Conservation (phyloP, 2,113 vertebrate genomes). For the Ceyx melanurus region DNA sequence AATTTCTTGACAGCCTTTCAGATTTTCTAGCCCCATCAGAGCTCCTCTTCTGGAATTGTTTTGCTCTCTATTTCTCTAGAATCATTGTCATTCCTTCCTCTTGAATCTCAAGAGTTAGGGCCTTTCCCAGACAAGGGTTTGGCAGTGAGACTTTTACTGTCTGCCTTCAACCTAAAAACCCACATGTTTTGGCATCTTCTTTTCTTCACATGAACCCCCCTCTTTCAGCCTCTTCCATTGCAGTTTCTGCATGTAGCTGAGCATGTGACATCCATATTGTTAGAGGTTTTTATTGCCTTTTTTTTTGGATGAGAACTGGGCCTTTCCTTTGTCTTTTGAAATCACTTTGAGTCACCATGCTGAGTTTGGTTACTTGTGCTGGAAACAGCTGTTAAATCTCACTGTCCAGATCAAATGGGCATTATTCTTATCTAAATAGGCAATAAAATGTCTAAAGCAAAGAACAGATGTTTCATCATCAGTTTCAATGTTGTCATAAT, state of each 20-base stretch:
- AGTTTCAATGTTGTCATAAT: not conserved
- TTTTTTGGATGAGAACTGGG: not conserved
- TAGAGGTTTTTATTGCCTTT: not conserved
- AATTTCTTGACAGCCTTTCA: not conserved
- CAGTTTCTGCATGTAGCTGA: not conserved
- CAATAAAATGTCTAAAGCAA: not conserved
- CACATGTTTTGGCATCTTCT: not conserved
- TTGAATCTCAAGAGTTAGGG: not conserved
- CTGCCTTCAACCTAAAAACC: not conserved
- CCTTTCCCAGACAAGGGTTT: accelerated
- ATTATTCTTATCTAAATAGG: not conserved
- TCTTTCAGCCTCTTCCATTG: not conserved
- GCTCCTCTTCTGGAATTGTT: not conserved
- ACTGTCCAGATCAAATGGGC: not conserved
- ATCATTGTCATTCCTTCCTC: not conserved
- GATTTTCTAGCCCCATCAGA: not conserved
- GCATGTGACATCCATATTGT: not conserved
- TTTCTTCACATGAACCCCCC: not conserved
- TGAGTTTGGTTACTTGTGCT: not conserved
- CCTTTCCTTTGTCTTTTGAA: not conserved
- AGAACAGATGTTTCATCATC: not conserved
- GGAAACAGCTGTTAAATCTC: not conserved
- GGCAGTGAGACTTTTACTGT: not conserved
- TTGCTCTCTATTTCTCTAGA: not conserved
- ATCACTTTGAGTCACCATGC: not conserved